Base-by-base conservation (phyloP, 2,888 invertebrate genomes). In the Epistrophe eligans region DNA sequence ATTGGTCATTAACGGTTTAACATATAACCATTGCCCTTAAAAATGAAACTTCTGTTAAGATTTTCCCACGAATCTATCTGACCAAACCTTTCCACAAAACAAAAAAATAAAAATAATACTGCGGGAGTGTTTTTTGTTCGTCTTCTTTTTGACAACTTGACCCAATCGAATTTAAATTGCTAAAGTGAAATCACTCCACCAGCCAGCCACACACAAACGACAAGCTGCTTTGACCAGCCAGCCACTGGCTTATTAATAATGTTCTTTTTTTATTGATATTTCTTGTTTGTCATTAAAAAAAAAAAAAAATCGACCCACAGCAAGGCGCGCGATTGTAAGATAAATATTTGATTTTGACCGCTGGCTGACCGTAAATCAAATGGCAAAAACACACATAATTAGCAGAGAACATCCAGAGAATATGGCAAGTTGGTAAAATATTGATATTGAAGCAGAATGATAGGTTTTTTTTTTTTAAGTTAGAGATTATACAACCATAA, bases 161-260 rank as follows among this genome's bases (percentile, higher is more conserved):
- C 57, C 79, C 72, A 72, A 72, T 79, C 72, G 77, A 83, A 83
- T 83, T 72, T 58, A 77, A 82, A 82, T 82, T 77, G 82, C 57
- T 58, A 72, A 77, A 43, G 13, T 57, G 71, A 24, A 48, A 58
- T 43, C 64, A 71, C 72, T 57, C 40, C 62, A 17, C 3, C n/a
- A n/a, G n/a, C 24, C 35, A 40, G 11, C 62, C 24, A 19, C 24
- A 19, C 35, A 38, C 19, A n/a, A n/a, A 45, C 32, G 15, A 45
- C 43, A 45, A 32, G 15, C 9, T n/a, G 28, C 9, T 32, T 55
- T 28, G 55, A 15, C 15, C 28, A 4, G 15, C 11, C 60, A 19
- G 8, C 19, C 62, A 62, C 40, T 62, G 45, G 24, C 77, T 48
- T 71, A 66, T 77, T 77, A 66, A 73, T 67, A 32, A 55, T 32